Conservation (phyloP, 2,113 vertebrate species). For the Apus apus region DNA sequence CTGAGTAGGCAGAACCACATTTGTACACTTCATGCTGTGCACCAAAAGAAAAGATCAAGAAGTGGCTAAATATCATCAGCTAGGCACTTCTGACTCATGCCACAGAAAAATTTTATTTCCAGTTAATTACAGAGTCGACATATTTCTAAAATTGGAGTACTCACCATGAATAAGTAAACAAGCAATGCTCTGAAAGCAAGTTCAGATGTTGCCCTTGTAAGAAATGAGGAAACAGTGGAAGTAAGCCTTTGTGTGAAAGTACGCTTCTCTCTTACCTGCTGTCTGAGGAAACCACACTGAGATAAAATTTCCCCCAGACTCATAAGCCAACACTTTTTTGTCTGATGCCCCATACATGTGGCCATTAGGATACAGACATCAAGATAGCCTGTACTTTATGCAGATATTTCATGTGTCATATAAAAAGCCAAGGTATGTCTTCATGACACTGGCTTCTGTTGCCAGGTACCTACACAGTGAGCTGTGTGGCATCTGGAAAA, state of each 20-base stretch:
- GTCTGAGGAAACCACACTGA: background rate
- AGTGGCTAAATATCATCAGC: background rate
- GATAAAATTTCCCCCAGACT: background rate
- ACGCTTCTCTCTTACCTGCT: background rate
- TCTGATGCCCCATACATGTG: accelerated
- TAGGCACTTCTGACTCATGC: background rate
- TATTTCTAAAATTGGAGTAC: background rate
- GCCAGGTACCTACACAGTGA: background rate
- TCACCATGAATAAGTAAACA: background rate
- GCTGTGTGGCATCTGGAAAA: background rate
- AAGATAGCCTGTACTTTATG: background rate
- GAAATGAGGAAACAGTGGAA: background rate
- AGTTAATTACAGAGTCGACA: background rate
- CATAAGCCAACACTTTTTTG: background rate
- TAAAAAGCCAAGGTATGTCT: background rate
- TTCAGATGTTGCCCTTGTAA: background rate
- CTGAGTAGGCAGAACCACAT: background rate
- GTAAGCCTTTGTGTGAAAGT: accelerated
- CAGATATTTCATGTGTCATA: background rate
- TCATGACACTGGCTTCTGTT: background rate
- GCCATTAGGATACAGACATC: background rate
- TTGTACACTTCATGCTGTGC: background rate
- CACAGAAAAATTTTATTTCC: background rate
- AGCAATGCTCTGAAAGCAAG: background rate
- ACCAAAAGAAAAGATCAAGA: background rate